These are phyloP conservation scores for Colletes gigas DNA, from an alignment of 1,140 invertebrate genomes.

Conservation along the genomic window DNA sequence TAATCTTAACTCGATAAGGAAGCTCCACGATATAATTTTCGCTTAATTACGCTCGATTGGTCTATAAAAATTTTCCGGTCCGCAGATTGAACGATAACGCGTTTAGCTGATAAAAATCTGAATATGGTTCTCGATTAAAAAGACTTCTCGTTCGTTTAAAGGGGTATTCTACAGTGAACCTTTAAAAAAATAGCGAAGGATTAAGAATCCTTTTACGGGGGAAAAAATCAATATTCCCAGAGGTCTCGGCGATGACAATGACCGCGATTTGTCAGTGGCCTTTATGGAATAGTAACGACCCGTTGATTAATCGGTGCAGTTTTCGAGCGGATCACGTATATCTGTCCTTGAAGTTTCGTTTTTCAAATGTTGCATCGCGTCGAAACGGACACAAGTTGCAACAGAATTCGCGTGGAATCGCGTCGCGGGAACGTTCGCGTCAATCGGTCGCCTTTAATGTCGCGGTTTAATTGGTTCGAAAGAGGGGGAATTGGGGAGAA, in stretches of 20 bases:
- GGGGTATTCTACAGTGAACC: too few species aligned
- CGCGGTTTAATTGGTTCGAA: constrained; percentile 21
- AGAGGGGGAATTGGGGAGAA: background rate
- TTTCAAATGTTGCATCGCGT: background rate
- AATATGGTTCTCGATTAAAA: too few species aligned
- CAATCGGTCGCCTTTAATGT: constrained; percentile 10
- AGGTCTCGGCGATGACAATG: constrained; percentile 9
- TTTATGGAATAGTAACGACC: constrained; percentile 26
- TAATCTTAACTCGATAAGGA: constrained; percentile 30
- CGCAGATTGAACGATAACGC: too few species aligned
- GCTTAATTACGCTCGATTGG: background rate
- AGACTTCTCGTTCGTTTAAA: too few species aligned
- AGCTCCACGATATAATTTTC: background rate
- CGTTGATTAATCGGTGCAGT: constrained; percentile 31
- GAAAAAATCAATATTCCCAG: constrained; percentile 14
- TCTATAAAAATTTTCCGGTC: too few species aligned
- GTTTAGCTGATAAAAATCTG: too few species aligned
- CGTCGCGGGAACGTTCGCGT: background rate
- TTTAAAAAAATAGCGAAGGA: too few species aligned
- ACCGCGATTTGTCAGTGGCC: constrained; percentile 13
- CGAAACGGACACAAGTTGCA: background rate
- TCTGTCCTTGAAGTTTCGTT: constrained; percentile 1
- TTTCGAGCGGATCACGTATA: constrained; percentile 27
- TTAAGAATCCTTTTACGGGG: background rate
- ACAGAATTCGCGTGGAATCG: background rate